phyloP scores from a whole-genome alignment of 2,113 vertebrate species.

The Orthonyx spaldingii region DNA sequence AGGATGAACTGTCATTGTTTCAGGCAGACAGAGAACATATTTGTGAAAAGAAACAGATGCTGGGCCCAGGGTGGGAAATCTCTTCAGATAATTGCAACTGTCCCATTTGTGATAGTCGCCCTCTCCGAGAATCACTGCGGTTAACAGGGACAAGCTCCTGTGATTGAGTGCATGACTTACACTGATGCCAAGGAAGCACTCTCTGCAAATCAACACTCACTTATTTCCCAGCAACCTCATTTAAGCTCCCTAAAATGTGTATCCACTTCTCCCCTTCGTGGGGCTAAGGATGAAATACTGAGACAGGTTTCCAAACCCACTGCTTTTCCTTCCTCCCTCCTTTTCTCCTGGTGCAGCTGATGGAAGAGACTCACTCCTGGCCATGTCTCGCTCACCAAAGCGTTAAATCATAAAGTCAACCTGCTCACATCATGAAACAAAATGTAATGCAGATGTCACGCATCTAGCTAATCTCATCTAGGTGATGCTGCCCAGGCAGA shows the following conservation, averaged over 20 bases:
- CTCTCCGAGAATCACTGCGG: background rate
- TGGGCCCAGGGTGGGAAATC: rapidly evolving
- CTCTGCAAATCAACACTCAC: background rate
- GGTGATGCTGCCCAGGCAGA: background rate
- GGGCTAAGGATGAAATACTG: background rate
- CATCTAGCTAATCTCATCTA: background rate
- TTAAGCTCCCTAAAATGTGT: background rate
- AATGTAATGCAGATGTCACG: background rate
- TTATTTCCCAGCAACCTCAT: constrained; percentile 14
- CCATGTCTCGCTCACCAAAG: background rate
- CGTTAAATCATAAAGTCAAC: background rate
- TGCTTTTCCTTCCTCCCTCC: background rate
- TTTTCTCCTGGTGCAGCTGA: background rate
- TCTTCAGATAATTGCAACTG: background rate
- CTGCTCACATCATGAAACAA: background rate
- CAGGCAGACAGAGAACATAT: background rate
- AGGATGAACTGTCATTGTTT: background rate
- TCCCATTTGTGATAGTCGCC: background rate
- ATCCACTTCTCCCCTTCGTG: background rate
- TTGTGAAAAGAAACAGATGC: background rate
- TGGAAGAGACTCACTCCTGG: background rate
- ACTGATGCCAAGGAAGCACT: background rate
- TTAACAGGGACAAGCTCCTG: background rate
- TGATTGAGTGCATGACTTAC: background rate
- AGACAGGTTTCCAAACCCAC: background rate